These are phyloP conservation scores for Drosophila simulans DNA, from an alignment of 1,140 invertebrate species.

Conservation along the genomic window DNA sequence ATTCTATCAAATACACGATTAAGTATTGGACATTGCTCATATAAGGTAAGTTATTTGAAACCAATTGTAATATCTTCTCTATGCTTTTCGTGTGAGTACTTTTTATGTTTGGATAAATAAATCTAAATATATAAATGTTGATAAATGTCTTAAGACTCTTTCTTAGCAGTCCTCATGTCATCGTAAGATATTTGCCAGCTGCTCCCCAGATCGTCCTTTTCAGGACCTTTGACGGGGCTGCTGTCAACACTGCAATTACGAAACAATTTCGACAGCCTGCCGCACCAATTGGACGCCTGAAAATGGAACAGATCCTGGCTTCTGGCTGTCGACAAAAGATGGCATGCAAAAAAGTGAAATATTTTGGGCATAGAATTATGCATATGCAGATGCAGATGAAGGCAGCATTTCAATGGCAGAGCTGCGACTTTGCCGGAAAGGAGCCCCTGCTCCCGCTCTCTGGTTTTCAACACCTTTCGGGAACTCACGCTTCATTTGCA, in stretches of 20 bases:
- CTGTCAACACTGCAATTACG: constrained; percentile 79
- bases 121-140: no score
- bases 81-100: no score
- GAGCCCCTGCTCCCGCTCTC: constrained; percentile 8
- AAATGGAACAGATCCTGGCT: constrained; percentile 45
- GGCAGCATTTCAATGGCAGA: constrained; percentile 58
- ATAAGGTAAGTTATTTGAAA: no score
- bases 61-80: no score
- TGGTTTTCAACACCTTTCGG: constrained; percentile 72
- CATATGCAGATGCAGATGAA: constrained; percentile 46
- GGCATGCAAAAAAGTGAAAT: constrained; percentile 57
- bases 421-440: constrained; percentile 19
- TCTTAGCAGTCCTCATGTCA: background rate
- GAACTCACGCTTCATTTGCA: constrained; percentile 80
- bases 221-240: constrained; percentile 47
- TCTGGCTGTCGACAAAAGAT: constrained; percentile 68
- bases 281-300: constrained; percentile 61
- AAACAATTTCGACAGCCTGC: constrained; percentile 81
- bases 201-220: background rate
- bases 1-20: no score
- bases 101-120: no score
- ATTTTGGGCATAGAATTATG: constrained; percentile 75
- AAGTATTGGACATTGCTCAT: no score
- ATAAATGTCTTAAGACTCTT: background rate
- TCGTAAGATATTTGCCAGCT: background rate